A percentile compares a stretch with the other conserved stretches of the same genome.
Evolutionary conservation across 2,888 invertebrate species (phyloP).

Genomic region (Morpho deidamia): DNA sequence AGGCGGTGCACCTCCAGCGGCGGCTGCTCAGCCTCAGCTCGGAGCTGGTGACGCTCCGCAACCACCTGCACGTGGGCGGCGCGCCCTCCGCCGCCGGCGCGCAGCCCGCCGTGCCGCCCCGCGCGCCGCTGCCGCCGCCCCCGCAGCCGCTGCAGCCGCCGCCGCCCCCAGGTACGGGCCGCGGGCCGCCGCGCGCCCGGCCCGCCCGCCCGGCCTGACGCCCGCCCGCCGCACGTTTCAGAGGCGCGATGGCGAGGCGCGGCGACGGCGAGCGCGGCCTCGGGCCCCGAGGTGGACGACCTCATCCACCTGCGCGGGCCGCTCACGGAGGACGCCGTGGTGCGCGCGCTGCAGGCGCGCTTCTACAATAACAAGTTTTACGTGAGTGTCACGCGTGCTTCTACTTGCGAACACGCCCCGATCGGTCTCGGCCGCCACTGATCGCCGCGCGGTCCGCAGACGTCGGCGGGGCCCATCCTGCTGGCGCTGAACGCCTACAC

Average conservation of each 20-base stretch:
- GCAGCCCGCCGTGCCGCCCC: constrained; percentile 29
- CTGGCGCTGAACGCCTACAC: constrained; percentile 93
- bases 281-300: constrained; percentile 85
- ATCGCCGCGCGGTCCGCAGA: constrained; percentile 77
- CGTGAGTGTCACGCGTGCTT: constrained; percentile 78
- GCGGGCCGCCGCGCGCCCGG: constrained; percentile 53
- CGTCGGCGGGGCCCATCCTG: constrained; percentile 94
- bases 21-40: constrained; percentile 93
- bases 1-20: constrained; percentile 95
- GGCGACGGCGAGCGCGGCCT: constrained; percentile 28
- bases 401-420: too few species aligned
- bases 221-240: constrained; percentile 51
- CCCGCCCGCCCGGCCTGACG: constrained; percentile 38
- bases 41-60: constrained; percentile 93
- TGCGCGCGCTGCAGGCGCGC: constrained; percentile 93
- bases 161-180: constrained; percentile 31
- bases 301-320: constrained; percentile 95
- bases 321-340: constrained; percentile 95
- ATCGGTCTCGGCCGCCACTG: too few species aligned
- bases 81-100: constrained; percentile 26
- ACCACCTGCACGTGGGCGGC: constrained; percentile 88
- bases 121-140: constrained; percentile 31
- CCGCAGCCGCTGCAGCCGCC: constrained; percentile 43
- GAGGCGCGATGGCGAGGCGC: constrained; percentile 45
- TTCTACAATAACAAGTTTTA: constrained; percentile 92